Base-by-base conservation (phyloP, 2,797 vertebrate genomes). In the Graptemys geographica region DNA sequence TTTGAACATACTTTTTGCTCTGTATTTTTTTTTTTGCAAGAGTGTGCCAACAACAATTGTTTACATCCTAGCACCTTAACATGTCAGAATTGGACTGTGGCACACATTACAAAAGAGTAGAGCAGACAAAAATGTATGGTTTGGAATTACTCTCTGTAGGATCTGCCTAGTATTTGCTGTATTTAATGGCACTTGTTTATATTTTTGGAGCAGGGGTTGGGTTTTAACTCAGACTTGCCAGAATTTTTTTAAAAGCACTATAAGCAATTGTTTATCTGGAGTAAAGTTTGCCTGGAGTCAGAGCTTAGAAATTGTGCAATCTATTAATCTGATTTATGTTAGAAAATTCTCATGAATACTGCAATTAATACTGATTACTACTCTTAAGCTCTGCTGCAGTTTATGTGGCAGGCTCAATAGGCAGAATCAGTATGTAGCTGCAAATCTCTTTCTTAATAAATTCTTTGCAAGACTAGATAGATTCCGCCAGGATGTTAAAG, bases 271-370 rank as follows among this genome's bases (percentile, higher is more conserved):
- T 84, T 95, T 90, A 94, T 93, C 69, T 84, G 52, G 27, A 84
- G 25, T 74, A 90, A 92, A 95, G 49, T 92, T 96, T 90, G 31
- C 89, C 86, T 27, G 13, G 69, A 96, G 55, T 27, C 86, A 88
- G 52, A 86, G 31, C 87, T 96, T 81, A 84, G 76, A 94, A 92
- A 95, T 92, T 89, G 84, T 94, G 84, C 56, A 91, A 78, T 96
- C 83, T 95, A 84, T 95, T 93, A 0, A 76, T 90, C 90, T 96
- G 79, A 93, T 95, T 96, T 96, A 93, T 96, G 86, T 84, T 92
- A 28, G 59, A 92, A 95, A 96, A 84, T 37, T 93, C 19, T 27
- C 27, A 79, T 55, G 16, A 89, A 96, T 93, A 72, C 79, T 86
- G 81, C 84, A 92, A 90, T 96, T 96, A 94, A 88, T 96, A 84